Evolutionary conservation across 2,113 vertebrate species (phyloP), one percentile per base, ranked within the genome.

Genomic region (Lipotes vexillifer): DNA sequence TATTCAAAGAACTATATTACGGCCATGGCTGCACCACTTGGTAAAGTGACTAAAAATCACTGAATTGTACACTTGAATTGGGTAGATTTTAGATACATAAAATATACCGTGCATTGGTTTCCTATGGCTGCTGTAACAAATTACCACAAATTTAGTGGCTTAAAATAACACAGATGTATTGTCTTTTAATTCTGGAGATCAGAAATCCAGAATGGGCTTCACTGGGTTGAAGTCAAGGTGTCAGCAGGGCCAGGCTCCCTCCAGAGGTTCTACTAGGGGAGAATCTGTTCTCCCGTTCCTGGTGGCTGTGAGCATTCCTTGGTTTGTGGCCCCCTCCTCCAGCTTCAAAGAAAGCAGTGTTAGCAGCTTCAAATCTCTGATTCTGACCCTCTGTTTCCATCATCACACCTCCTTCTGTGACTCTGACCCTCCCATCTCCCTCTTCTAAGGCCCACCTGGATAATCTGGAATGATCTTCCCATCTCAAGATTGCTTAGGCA

Each of bases 261-360:
- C n/a, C 23, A 55, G 36, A 63, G 57, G 1, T 4, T 5, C 18
- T 5, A 1, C 18, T 3, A 1, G 80, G n/a, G 68, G 11, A 18
- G n/a, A 49, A 2, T 1, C 4, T 9, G 2, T 25, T 23, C 23
- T 33, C 78, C 21, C 12, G 2, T 38, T 9, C 25, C 36, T 7
- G 1, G 87, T 3, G 31, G 55, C 44, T 46, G 23, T 1, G 0
- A 2, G 5, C 1, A 5, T 4, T 15, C 31, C 36, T 2, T 7
- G 17, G 33, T 1, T 4, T 8, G 8, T 5, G 7, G 57, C 21
- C 52, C 66, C n/a, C 18, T 4, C 69, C 59, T 44, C n/a, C 31
- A n/a, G 23, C 23, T 52, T 75, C 55, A 52, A 38, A 46, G 31
- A 23, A 72, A 44, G n/a, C 4, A 72, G 36, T 0, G 4, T 7